phyloP scores from a whole-genome alignment of 53 echinoderm and acorn worm species.

The Paracentrotus lividus region DNA sequence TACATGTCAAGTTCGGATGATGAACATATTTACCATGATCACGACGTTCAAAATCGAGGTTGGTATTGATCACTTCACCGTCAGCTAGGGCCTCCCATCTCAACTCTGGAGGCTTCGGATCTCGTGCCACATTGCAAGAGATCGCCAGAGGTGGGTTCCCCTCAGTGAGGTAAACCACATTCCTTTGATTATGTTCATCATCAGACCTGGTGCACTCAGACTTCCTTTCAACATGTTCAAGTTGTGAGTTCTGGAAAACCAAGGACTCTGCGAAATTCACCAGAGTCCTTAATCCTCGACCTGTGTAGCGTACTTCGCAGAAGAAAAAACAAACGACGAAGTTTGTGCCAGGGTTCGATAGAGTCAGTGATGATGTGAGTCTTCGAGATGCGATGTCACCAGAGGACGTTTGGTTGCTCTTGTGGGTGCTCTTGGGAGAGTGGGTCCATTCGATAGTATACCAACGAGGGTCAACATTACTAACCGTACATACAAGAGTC shows the following conservation, averaged over 20 bases:
- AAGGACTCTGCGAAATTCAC: neutral
- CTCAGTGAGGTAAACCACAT: neutral
- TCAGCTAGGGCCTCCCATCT: neutral
- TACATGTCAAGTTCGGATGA: too few species aligned
- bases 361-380: slow-evolving; percentile 24
- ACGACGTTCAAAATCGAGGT: neutral
- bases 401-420: neutral
- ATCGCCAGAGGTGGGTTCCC: neutral
- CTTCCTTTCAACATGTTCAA: neutral
- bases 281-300: slow-evolving; percentile 30
- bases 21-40: slow-evolving; percentile 18
- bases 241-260: neutral
- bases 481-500: neutral
- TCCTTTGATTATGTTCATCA: neutral
- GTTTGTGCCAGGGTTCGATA: neutral
- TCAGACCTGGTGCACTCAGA: neutral
- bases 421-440: neutral
- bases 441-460: neutral
- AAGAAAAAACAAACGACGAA: neutral
- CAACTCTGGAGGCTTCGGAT: neutral
- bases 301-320: slow-evolving; percentile 12
- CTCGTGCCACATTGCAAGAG: neutral
- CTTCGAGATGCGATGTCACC: neutral
- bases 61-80: too few species aligned
- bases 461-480: neutral